A percentile compares a stretch with the other conserved stretches of the same genome.
phyloP scores from a whole-genome alignment of 2,797 vertebrate genomes.

The Ibycter americanus region DNA sequence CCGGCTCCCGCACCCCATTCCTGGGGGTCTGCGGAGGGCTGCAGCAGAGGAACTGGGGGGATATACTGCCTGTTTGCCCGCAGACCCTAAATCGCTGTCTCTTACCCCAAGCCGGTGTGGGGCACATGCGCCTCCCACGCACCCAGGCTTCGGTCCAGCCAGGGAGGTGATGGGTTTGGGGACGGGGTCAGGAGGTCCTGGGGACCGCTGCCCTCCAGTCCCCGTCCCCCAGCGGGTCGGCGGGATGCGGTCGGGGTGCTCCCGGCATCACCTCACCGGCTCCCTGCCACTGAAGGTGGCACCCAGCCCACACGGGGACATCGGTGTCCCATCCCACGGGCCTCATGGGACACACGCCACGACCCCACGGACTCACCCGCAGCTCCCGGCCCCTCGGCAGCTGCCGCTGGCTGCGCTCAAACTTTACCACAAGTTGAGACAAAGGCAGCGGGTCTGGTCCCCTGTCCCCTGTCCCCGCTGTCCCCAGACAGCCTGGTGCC shows the following conservation, averaged over 20 bases:
- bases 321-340: not conserved
- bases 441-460: not conserved
- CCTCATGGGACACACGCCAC: not conserved
- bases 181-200: not conserved
- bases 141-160: accelerated
- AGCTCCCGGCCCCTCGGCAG: not conserved
- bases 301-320: not conserved
- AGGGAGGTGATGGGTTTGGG: not conserved
- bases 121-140: accelerated
- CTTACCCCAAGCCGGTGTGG: not conserved
- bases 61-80: not conserved
- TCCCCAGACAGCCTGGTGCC: conserved; percentile 35
- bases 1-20: not conserved
- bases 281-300: not conserved
- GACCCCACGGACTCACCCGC: not conserved
- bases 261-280: accelerated
- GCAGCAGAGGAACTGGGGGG: accelerated
- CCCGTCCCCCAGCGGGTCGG: not conserved
- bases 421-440: not conserved
- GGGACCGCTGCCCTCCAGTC: not conserved
- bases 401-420: not conserved
- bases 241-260: not conserved
- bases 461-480: not conserved
- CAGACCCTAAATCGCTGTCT: accelerated
- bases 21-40: not conserved